Conservation (phyloP, 2,888 invertebrate genomes). For the Lasioglossum vierecki region DNA sequence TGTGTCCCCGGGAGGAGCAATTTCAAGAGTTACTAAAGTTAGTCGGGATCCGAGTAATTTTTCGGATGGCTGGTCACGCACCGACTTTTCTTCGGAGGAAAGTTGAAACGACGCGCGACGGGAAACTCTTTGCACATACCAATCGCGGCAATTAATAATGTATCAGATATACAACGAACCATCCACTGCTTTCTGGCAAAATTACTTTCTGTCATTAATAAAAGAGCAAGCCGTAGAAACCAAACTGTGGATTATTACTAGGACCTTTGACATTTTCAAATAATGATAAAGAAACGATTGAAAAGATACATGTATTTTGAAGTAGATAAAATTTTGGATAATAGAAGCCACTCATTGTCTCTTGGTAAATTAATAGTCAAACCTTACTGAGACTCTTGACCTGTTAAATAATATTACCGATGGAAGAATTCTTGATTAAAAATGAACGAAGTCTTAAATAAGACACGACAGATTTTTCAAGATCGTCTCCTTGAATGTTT, state of each 20-base stretch:
- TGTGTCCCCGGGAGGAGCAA: conserved; percentile 61
- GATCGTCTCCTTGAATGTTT: background rate
- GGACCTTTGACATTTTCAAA: no score
- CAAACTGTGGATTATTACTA: background rate
- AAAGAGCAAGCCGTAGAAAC: background rate
- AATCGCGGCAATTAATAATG: conserved; percentile 1
- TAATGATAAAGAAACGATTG: no score
- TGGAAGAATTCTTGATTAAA: background rate
- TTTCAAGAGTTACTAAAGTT: conserved; percentile 71
- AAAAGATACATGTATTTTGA: no score
- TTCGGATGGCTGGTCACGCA: conserved; percentile 66
- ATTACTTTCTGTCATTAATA: background rate
- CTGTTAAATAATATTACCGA: background rate
- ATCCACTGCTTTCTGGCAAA: background rate
- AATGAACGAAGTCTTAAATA: background rate
- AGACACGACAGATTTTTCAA: background rate
- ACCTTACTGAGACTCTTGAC: background rate
- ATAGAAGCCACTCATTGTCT: background rate
- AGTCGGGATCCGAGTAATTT: conserved; percentile 71
- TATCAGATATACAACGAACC: background rate
- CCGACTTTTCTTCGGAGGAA: conserved; percentile 33
- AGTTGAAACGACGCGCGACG: background rate
- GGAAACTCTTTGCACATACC: background rate
- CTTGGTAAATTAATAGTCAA: background rate
- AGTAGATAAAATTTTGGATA: background rate